These are phyloP conservation scores for Phaedon cochleariae DNA, from an alignment of 2,888 invertebrate genomes.

Conservation along the genomic window DNA sequence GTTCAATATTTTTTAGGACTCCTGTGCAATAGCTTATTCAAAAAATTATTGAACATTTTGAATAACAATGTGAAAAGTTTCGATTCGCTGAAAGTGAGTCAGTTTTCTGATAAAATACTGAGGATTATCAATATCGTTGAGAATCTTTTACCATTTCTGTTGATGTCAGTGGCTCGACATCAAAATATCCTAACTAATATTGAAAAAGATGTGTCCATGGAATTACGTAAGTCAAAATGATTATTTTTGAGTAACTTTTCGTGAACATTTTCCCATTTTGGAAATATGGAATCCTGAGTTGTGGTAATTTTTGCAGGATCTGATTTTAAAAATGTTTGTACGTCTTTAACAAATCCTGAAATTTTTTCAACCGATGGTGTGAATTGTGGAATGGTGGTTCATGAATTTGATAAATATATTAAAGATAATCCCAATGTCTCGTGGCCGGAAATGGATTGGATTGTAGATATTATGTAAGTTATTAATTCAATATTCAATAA, in stretches of 20 bases:
- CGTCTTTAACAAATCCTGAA: constrained; percentile 66
- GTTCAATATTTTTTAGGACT: constrained; percentile 55
- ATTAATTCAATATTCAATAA: constrained; percentile 10
- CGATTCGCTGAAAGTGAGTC: constrained; percentile 52
- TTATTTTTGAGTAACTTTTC: too few species aligned
- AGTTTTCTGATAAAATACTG: constrained; percentile 53
- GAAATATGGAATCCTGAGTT: too few species aligned
- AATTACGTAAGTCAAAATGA: constrained; percentile 53
- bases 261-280: too few species aligned
- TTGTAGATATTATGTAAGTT: constrained; percentile 70
- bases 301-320: constrained; percentile 60
- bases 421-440: constrained; percentile 69
- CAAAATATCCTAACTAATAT: constrained; percentile 54
- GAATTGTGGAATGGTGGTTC: constrained; percentile 67
- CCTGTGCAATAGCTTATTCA: constrained; percentile 66
- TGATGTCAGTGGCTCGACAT: constrained; percentile 57
- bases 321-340: constrained; percentile 63
- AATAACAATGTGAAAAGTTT: constrained; percentile 55
- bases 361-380: constrained; percentile 70
- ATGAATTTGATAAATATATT: constrained; percentile 70
- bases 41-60: constrained; percentile 57
- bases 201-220: constrained; percentile 55
- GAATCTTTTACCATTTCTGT: constrained; percentile 59
- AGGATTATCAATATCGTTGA: constrained; percentile 56
- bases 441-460: constrained; percentile 79